Base-by-base conservation (phyloP, 37 sponge, comb jelly and placozoan species). In the Ephydatia muelleri region DNA sequence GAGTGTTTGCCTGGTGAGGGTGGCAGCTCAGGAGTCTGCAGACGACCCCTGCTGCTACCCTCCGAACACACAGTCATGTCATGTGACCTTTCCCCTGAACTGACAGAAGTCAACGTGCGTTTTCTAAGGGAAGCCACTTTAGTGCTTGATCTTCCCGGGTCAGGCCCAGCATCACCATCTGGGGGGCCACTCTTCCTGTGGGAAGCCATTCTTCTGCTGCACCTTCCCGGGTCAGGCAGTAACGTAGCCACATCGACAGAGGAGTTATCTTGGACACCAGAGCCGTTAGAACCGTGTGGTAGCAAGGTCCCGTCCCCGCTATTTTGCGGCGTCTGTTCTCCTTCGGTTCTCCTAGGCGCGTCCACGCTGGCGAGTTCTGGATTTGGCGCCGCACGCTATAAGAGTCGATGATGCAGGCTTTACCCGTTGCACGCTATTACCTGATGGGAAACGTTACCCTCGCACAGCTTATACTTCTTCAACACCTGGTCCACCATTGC, bases 1-100 rank as follows among this genome's bases (percentile, higher is more conserved):
- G 88, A 88, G 34, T 82, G 81, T 26, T 75, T 5, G 31, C 23
- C 33, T 35, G 72, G 31, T 13, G 72, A 34, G 21, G 31, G 13
- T 1, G 33, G 72, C 16, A 71, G 57, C 57, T 57, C 57, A 57
- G 57, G 57, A 13, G 57, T 57, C 9, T 21, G 57, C 57, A 57
- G 57, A 4, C 57, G 57, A 14, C 57, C 1, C 57, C 12, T 57
- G 57, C 19, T 57, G 19, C 19, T 57, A 57, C 43, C 43, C 43
- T 43, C 43, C 6, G 43, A 43, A 6, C 6, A 43, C 3, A 43
- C 6, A 9, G 43, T 43, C 43, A 6, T 6, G 6, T 57, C 57
- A 11, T 5, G 57, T 57, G 16, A 57, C 9, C 57, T 57, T 57
- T 57, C 16, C 57, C 57, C 57, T 57, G 43, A 43, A 43, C 43